phyloP scores from a whole-genome alignment of 2,797 vertebrate species.

The Poecile montanus region DNA sequence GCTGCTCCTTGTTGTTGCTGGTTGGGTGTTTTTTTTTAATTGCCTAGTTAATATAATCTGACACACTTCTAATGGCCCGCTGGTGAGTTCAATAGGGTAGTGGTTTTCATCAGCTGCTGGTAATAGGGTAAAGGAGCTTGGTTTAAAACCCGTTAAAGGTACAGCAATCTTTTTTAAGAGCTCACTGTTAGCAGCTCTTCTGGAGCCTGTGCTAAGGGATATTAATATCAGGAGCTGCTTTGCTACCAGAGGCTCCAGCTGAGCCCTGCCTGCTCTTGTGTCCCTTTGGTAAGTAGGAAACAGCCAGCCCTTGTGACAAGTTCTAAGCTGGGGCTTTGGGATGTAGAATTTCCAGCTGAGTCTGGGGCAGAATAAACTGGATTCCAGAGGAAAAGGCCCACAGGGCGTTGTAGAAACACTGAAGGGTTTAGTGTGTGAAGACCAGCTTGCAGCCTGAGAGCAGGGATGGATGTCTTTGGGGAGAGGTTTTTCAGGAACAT shows the following conservation, averaged over 20 bases:
- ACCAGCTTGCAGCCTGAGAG: background rate
- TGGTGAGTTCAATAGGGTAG: constrained; percentile 57
- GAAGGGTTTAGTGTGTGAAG: background rate
- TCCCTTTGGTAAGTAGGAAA: background rate
- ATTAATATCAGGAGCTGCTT: constrained; percentile 45
- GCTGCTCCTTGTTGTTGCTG: constrained; percentile 39
- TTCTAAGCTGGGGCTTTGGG: background rate
- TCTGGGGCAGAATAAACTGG: background rate
- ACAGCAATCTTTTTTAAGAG: constrained; percentile 25
- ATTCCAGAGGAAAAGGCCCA: background rate
- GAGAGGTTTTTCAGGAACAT: background rate
- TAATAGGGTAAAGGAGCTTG: constrained; percentile 48
- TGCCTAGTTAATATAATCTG: constrained; percentile 65
- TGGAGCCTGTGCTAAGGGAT: constrained; percentile 31
- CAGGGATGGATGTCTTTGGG: background rate
- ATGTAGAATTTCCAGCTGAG: background rate
- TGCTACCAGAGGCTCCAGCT: background rate
- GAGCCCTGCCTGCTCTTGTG: background rate
- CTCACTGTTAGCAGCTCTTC: constrained; percentile 4
- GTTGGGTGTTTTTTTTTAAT: constrained; percentile 52
- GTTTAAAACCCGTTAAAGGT: constrained; percentile 41
- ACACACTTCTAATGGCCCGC: constrained; percentile 53
- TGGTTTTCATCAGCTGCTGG: constrained; percentile 50
- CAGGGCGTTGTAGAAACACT: accelerated
- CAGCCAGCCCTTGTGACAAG: background rate